Base-by-base conservation (phyloP, 1,140 invertebrate genomes). In the Leptopilina boulardi region DNA sequence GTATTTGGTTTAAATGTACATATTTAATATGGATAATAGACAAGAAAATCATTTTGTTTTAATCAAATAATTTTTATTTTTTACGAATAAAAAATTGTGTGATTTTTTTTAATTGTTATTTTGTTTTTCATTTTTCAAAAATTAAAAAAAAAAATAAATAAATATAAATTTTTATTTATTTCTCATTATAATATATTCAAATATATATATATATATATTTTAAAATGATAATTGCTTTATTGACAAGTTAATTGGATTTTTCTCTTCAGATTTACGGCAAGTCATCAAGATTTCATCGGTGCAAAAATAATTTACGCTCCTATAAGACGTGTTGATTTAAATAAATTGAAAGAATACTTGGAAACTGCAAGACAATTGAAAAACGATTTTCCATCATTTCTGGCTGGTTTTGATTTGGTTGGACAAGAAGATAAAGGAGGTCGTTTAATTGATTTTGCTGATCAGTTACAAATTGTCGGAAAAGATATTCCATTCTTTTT, bases 261-360 rank as follows among this genome's bases (percentile, higher is more conserved):
- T 26, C 91, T 81, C 82, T 82, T 87, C 13, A 91, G 92, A 56
- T 92, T 93, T 66, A 85, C 91, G 5, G 76, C 84, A 13, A 91
- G 93, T 15, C 85, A 96, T 86, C 93, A 93, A 1, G 93, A 94
- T 71, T 96, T 96, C 71, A 88, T 93, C 23, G 95, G 95, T 0
- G 93, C 92, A 0, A 95, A 94, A 83, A 84, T 95, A 23, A 96
- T 96, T 77, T 96, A 93, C 81, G 94, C 95, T 0, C 94, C 94
- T 0, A 15, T 86, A 0, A 89, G 93, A 78, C 85, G 85, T 1
- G 89, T 92, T 0, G 76, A 91, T 30, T 30, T 78, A 0, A 76
- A 83, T 13, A 86, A 85, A 4, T 75, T 94, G 0, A 77, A 87
- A 0, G 76, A 86, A 5, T 93, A 93, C 76, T 86, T 96, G 11